Evolutionary conservation across 2,888 invertebrate genomes (phyloP), one percentile per base, ranked within the genome.

Genomic region (Entomobrya multifasciata): DNA sequence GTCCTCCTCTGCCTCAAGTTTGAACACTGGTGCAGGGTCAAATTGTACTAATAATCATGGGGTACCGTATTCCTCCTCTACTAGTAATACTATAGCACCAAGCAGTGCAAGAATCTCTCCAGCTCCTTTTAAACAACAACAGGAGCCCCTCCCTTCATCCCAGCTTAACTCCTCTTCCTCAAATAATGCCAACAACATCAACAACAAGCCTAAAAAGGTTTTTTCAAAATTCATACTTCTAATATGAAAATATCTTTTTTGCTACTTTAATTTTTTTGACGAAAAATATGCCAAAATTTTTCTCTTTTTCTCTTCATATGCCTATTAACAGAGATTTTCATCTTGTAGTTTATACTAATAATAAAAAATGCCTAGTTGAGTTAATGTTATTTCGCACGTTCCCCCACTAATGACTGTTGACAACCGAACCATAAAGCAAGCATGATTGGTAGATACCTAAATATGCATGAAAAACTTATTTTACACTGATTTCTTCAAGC

Each of bases 131-230:
- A 86, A 86, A 82, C 86, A 86, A 82, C 86, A 86, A 76, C 86
- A 86, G 86, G 86, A 86, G 86, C 81, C 86, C 65, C 84, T 87
- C 74, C 86, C 88, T 87, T 81, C 88, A 62, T 87, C 83, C 86
- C 86, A 86, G 74, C 79, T 86, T 80, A 86, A 86, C 86, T 81
- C 86, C 65, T 79, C 89, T 84, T 88, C 89, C 80, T 78, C 89
- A 65, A 85, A 85, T 84, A 84, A 85, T 87, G 67, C 87, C 77
- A 84, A 87, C 88, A 83, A 70, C 89, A 78, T 89, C 88, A 80
- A 74, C 88, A 84, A 85, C 81, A 90, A 90, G 86, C 83, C 89
- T 84, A 88, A 90, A 90, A 90, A 90, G 90, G 90, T 90, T 87
- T 87, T 78, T 62, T 70, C 77, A 4, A 36, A 4, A 72, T 65